Conservation (phyloP, 2,888 invertebrate species). For the Sarcophaga caerulescens region DNA sequence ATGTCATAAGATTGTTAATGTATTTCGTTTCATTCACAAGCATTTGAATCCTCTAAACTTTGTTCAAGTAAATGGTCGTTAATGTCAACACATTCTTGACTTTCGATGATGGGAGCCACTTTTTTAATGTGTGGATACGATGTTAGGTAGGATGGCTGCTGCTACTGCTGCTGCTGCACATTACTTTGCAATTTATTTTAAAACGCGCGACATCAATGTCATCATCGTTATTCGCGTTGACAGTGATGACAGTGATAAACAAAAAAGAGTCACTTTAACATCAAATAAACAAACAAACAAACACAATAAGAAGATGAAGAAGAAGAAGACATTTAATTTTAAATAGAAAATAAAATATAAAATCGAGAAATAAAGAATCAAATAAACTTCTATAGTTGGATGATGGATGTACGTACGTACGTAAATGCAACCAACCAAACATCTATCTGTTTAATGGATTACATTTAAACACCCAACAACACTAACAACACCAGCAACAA, state of each 20-base stretch:
- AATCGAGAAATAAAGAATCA: constrained; percentile 24
- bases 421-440: constrained; percentile 30
- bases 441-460: background rate
- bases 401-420: constrained; percentile 56
- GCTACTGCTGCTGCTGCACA: constrained; percentile 42
- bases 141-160: constrained; percentile 6
- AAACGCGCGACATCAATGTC: constrained; percentile 56
- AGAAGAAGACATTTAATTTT: constrained; percentile 54
- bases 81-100: constrained; percentile 64
- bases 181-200: constrained; percentile 33
- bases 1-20: constrained; percentile 53
- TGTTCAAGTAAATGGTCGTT: constrained; percentile 57
- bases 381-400: constrained; percentile 31
- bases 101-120: constrained; percentile 14
- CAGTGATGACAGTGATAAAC: constrained; percentile 41
- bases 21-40: constrained; percentile 3
- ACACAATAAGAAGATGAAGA: constrained; percentile 1
- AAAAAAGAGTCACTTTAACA: constrained; percentile 37
- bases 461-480: background rate
- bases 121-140: background rate
- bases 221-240: background rate
- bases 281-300: constrained; percentile 26
- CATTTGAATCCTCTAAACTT: constrained; percentile 50
- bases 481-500: constrained; percentile 6
- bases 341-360: constrained; percentile 36